Conservation (phyloP, 2,888 invertebrate genomes). For the Diarsia dahlii region DNA sequence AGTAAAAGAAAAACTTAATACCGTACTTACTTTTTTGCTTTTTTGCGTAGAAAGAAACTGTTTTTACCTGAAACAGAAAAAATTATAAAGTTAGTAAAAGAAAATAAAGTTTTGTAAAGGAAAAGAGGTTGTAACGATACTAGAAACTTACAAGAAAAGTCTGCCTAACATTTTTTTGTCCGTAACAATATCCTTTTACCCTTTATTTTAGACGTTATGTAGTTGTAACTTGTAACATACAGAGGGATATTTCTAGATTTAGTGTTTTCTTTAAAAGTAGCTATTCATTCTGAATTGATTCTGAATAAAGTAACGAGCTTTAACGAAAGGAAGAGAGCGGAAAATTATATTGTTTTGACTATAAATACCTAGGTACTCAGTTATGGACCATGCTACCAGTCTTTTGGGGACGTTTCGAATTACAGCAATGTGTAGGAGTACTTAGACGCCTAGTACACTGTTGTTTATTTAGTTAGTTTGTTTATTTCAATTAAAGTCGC, state of each 20-base stretch:
- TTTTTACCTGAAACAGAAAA: constrained; percentile 57
- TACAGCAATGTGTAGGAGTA: too few species aligned
- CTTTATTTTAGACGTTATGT: background rate
- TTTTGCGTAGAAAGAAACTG: constrained; percentile 6
- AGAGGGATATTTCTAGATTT: background rate
- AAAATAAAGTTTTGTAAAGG: constrained; percentile 13
- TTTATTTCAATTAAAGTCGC: too few species aligned
- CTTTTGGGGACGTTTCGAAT: too few species aligned
- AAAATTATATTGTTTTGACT: background rate
- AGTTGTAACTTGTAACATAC: background rate
- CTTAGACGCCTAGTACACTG: too few species aligned
- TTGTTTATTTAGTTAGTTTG: too few species aligned
- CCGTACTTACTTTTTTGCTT: constrained; percentile 44
- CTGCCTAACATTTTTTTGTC: background rate
- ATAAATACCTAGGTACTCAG: too few species aligned
- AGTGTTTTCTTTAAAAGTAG: background rate
- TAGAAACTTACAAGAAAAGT: constrained; percentile 1
- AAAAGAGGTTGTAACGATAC: constrained; percentile 7
- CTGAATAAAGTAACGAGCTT: background rate
- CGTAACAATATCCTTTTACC: background rate
- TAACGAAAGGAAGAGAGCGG: background rate
- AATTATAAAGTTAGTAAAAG: constrained; percentile 12
- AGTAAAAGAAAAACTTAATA: constrained; percentile 37
- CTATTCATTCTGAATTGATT: background rate
- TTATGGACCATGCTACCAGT: too few species aligned